A percentile compares a stretch with the other conserved stretches of the same genome.
Conservation (phyloP, 2,113 vertebrate genomes). For the Agapornis roseicollis region DNA sequence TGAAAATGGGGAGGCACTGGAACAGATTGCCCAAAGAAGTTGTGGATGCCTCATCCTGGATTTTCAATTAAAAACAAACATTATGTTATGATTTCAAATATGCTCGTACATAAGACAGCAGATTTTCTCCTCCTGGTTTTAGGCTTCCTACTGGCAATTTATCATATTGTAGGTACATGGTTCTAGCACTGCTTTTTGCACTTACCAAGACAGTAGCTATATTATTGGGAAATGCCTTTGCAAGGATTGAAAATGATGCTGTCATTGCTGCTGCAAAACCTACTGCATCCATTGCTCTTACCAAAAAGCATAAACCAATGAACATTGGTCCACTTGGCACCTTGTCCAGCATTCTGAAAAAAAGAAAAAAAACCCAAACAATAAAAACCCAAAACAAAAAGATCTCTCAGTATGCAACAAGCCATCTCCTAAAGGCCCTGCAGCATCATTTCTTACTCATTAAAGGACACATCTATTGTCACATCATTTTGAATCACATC, state of each 20-base stretch:
- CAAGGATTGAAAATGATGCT: constrained; percentile 86
- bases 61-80: not conserved
- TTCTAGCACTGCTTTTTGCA: not conserved
- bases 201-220: constrained; percentile 94
- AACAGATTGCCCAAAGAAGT: not conserved
- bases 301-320: constrained; percentile 86
- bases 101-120: not conserved
- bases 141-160: not conserved
- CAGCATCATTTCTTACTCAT: not conserved
- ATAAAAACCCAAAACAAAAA: too few relatives aligned
- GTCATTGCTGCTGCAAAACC: constrained; percentile 87
- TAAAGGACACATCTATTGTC: not conserved
- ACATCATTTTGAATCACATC: not conserved
- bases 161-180: not conserved
- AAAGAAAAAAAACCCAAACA: not conserved
- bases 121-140: not conserved
- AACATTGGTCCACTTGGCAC: constrained; percentile 79
- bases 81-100: not conserved
- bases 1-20: not conserved
- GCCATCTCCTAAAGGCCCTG: not conserved
- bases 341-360: constrained; percentile 84
- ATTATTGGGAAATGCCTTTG: constrained; percentile 88
- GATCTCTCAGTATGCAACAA: not conserved
- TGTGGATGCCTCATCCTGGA: not conserved
- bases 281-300: constrained; percentile 86